A percentile compares a stretch with the other conserved stretches of the same genome.
phyloP scores from a whole-genome alignment of 2,888 invertebrate species.

The Parochlus steinenii region DNA sequence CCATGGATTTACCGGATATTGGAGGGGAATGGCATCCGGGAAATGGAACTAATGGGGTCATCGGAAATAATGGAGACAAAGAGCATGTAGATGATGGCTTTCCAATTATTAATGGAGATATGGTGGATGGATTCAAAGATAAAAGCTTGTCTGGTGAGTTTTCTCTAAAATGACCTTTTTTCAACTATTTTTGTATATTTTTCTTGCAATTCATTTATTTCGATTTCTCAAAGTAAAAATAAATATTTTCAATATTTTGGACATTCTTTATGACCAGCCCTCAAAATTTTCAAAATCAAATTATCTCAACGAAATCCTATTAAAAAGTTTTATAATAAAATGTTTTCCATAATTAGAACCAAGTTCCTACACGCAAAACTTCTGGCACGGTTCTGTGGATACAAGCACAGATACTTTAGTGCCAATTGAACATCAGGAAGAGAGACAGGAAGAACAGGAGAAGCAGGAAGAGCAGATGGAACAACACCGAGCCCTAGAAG shows the following conservation, averaged over 20 bases:
- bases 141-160: not conserved
- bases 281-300: too few relatives aligned
- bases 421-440: constrained; percentile 19
- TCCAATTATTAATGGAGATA: not conserved
- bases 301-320: too few relatives aligned
- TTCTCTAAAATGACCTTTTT: too few relatives aligned
- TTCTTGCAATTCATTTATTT: too few relatives aligned
- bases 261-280: too few relatives aligned
- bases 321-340: too few relatives aligned
- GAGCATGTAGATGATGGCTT: not conserved
- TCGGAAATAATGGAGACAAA: not conserved
- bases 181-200: too few relatives aligned
- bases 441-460: constrained; percentile 14
- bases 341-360: too few relatives aligned
- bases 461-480: not conserved
- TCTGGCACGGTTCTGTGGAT: constrained; percentile 27
- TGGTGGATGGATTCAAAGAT: not conserved
- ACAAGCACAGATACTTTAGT: constrained; percentile 38
- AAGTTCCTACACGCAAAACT: too few relatives aligned
- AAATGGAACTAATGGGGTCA: constrained; percentile 12
- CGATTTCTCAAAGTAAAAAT: too few relatives aligned
- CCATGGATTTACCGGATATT: not conserved
- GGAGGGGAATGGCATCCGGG: constrained; percentile 17
- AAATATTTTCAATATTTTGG: too few relatives aligned
- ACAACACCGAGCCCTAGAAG: too few relatives aligned